Evolutionary conservation across 2,888 invertebrate genomes (phyloP), one percentile per base, ranked within the genome.

Genomic region (Ochropleura plecta): DNA sequence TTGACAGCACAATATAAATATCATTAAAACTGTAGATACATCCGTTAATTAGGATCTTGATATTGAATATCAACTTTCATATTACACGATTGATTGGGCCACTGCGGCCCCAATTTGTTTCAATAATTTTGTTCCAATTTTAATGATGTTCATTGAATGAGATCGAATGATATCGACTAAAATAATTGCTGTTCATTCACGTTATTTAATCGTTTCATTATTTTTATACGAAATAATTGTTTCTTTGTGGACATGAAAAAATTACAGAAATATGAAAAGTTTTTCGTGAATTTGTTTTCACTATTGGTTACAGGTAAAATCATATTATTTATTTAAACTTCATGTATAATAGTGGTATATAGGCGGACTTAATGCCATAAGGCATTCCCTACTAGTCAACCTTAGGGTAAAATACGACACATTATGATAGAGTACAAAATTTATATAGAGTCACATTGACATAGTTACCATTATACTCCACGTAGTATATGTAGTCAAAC

Each of bases 81-180:
- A 75, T 77, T 77, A 82, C 67, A 69, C 79, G 78, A 79, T 44
- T 84, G 86, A 88, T 86, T 86, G 84, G 71, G 20, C 72, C 73
- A 70, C 82, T 73, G 78, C 75, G 63, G 49, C 68, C 65, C 48
- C 79, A 87, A 81, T 86, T 87, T 78, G 77, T 83, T 81, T 71
- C 83, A 86, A 79, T 85, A 86, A 86, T 86, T 86, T 72, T 57
- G 74, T 74, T 74, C 63, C 83, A 73, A 83, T 81, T 83, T 84
- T 86, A 88, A 88, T 88, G 76, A 82, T 83, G 73, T 77, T 82
- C 79, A 78, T 72, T 78, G 59, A 5, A 9, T 2, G 46, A 66
- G 63, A 83, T 74, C 57, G 78, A 83, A 87, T 81, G 78, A 81
- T 81, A 83, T 75, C 78, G 76, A 77, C 82, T 80, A 63, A 77